These are phyloP conservation scores for Nesoenas mayeri DNA, from an alignment of 2,113 vertebrate genomes.

Conservation along the genomic window DNA sequence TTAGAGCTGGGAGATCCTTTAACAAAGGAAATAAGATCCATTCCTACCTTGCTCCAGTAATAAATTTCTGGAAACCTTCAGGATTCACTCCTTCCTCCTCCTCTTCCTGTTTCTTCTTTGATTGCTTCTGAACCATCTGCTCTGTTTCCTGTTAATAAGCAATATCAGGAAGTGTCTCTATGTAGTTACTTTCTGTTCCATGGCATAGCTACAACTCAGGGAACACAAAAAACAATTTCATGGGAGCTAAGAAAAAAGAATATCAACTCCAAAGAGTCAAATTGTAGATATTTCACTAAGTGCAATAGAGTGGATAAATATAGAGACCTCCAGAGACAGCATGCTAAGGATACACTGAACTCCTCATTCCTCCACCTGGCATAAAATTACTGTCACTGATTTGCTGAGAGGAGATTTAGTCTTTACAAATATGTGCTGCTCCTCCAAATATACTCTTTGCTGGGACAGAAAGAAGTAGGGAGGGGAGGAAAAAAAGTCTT, in stretches of 20 bases:
- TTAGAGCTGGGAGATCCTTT: background rate
- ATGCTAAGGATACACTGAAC: background rate
- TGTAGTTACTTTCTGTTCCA: background rate
- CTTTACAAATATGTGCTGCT: background rate
- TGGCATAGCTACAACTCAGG: background rate
- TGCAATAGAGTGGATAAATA: background rate
- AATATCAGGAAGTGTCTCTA: constrained; percentile 13
- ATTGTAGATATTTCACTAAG: background rate
- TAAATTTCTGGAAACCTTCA: constrained; percentile 86
- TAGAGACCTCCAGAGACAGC: background rate
- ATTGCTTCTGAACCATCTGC: constrained; percentile 80
- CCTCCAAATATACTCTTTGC: background rate
- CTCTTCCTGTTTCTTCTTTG: constrained; percentile 75
- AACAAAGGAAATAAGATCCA: background rate
- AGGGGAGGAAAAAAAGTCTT: background rate
- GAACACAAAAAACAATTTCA: background rate
- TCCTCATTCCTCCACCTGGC: background rate
- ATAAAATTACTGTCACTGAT: background rate
- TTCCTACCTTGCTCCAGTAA: constrained; percentile 87
- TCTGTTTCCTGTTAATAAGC: constrained; percentile 86
- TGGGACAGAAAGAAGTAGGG: background rate
- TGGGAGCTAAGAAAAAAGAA: background rate
- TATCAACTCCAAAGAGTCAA: background rate
- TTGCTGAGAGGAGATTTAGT: background rate
- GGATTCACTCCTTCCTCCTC: constrained; percentile 82